Evolutionary conservation across 2,888 invertebrate species (phyloP), one percentile per base, ranked within the genome.

Genomic region (Cheilosia variabilis): DNA sequence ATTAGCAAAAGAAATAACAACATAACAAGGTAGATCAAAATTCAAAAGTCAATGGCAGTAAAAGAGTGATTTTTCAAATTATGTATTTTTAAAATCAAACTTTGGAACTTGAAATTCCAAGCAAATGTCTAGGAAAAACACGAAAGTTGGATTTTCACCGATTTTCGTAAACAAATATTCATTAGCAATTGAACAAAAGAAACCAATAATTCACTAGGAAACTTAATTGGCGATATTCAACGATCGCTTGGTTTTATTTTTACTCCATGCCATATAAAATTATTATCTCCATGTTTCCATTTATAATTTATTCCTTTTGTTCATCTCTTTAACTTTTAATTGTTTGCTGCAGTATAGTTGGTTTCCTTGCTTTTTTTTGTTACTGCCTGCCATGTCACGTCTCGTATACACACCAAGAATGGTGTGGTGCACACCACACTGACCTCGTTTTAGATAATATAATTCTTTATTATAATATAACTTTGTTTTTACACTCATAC

Each of bases 401-500:
- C 43, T 37, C 60, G 55, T 66, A 47, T 52, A 57, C 63, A 57
- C 63, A 72, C 65, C 71, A 66, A 45, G 71, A 81, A 76, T 81
- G 76, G 71, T 58, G 27, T 45, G 13, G 68, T 41, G 31, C 37
- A 62, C 37, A 66, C 57, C 68, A 27, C 68, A 68, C 73, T 84
- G 80, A 80, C 84, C 84, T 80, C 71, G 57, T 62, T 86, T 78
- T 68, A 76, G 81, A 76, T 69, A 75, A 10, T 53, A 50, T 43
- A 19, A 55, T 57, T 65, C 50, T 79, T 68, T 24, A 55, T 73
- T 68, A 65, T 66, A 57, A 63, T 72, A 17, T 52, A 7, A 71
- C 45, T 27, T 27, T 27, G 43, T 45, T 58, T 58, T 15, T 41
- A 60, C 27, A 52, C 47, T 71, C 31, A 22, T 37, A 52, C 6